These are phyloP conservation scores for Ditylenchus dipsaci DNA, from an alignment of 1,140 invertebrate genomes.

Conservation along the genomic window DNA sequence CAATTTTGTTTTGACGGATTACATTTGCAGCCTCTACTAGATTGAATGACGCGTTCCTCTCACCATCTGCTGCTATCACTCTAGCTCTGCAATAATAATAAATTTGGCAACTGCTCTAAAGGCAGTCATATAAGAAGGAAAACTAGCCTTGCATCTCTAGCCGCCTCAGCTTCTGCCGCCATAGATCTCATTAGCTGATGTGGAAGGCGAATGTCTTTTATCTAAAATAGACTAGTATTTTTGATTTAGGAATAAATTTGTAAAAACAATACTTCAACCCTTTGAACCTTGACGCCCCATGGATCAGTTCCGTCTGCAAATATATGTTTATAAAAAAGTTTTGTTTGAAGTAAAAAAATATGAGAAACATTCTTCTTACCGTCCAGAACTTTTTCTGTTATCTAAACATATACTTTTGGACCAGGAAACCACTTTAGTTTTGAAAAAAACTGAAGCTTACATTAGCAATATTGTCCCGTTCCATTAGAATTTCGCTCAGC, in stretches of 20 bases:
- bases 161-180: constrained; percentile 80
- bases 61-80: constrained; percentile 67
- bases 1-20: constrained; percentile 63
- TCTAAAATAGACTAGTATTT: not conserved
- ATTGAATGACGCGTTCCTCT: constrained; percentile 71
- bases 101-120: not conserved
- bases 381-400: constrained; percentile 66
- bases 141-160: constrained; percentile 67
- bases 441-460: too few relatives aligned
- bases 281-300: constrained; percentile 94
- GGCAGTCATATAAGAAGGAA: not conserved
- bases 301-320: constrained; percentile 76
- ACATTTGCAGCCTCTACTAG: constrained; percentile 82
- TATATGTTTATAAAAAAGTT: too few relatives aligned
- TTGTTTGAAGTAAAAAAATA: too few relatives aligned
- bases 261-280: constrained; percentile 62
- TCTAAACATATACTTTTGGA: constrained; percentile 24
- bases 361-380: constrained; percentile 49
- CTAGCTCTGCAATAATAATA: constrained; percentile 26
- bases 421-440: too few relatives aligned
- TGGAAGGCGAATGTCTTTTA: constrained; percentile 81
- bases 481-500: constrained; percentile 80
- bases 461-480: constrained; percentile 83
- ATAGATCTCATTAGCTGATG: constrained; percentile 74
- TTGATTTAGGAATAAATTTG: not conserved